Conservation (phyloP, 2,113 vertebrate genomes). For the Muntiacus muntjak region DNA sequence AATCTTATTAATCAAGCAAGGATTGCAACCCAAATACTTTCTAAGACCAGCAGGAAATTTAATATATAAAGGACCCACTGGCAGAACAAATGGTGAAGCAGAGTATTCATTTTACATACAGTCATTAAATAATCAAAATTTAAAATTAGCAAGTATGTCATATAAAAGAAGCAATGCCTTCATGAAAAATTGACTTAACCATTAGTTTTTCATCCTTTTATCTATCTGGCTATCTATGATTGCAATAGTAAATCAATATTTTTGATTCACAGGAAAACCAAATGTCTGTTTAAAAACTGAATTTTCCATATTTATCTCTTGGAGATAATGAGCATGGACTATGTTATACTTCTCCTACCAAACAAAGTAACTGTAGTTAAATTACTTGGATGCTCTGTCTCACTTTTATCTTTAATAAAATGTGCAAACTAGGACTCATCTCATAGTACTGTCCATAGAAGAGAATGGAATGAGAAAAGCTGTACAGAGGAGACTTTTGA, state of each 20-base stretch:
- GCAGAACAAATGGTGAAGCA: neutral
- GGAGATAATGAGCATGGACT: neutral
- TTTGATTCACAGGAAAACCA: neutral
- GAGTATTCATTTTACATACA: neutral
- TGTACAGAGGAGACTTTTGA: neutral
- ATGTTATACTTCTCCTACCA: neutral
- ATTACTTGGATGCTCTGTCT: neutral
- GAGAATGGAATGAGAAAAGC: neutral
- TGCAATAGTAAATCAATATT: neutral
- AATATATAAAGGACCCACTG: neutral
- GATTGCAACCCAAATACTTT: neutral
- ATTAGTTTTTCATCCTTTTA: neutral
- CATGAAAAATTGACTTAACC: neutral
- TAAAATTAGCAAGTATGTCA: neutral
- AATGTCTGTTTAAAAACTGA: neutral
- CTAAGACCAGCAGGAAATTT: neutral
- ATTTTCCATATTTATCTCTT: neutral
- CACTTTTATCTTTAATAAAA: neutral
- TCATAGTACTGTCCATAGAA: neutral
- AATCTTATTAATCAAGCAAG: neutral
- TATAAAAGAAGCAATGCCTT: neutral
- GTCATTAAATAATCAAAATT: neutral
- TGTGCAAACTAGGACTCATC: neutral
- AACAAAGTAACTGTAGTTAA: neutral
- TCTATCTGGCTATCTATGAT: neutral